Conservation (phyloP, 2,797 vertebrate species). For the Falco columbarius region DNA sequence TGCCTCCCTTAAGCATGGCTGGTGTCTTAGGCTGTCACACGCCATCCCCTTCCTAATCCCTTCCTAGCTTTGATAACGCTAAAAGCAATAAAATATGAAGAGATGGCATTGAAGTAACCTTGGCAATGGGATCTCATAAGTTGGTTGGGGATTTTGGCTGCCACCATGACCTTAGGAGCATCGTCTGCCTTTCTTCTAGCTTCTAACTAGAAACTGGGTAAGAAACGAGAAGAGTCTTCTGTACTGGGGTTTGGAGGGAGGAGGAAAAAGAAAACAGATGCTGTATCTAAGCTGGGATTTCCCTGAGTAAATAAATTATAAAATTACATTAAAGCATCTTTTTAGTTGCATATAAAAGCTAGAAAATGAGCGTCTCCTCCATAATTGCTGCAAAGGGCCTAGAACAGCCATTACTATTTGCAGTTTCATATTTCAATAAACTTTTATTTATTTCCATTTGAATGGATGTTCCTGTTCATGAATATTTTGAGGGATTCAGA, state of each 20-base stretch:
- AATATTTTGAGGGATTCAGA: constrained; percentile 26
- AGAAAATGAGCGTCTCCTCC: constrained; percentile 61
- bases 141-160: not conserved
- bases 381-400: constrained; percentile 68
- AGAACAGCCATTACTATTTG: constrained; percentile 68
- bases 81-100: not conserved
- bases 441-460: constrained; percentile 77
- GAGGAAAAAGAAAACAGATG: constrained; percentile 38
- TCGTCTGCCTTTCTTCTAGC: not conserved
- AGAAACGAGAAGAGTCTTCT: not conserved
- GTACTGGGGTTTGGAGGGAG: not conserved
- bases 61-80: not conserved
- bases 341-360: constrained; percentile 72
- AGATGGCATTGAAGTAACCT: not conserved
- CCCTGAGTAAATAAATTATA: constrained; percentile 70
- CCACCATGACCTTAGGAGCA: not conserved
- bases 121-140: not conserved
- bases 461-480: constrained; percentile 46
- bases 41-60: not conserved
- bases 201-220: not conserved
- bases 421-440: constrained; percentile 76
- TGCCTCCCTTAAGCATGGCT: fast-evolving
- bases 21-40: not conserved
- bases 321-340: constrained; percentile 69
- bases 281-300: constrained; percentile 37